These are phyloP conservation scores for Adelges cooleyi DNA, from an alignment of 1,140 invertebrate genomes.

Conservation along the genomic window DNA sequence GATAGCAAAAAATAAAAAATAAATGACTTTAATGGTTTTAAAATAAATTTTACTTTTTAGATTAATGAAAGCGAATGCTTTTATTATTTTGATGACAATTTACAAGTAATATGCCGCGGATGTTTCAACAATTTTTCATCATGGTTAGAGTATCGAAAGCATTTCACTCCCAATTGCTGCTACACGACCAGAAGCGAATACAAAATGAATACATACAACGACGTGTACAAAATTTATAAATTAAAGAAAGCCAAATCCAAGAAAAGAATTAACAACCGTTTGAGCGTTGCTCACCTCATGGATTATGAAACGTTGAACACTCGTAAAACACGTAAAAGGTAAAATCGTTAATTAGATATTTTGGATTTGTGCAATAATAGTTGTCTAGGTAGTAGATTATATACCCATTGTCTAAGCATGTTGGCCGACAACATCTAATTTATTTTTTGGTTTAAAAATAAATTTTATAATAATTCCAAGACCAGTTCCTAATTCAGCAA, in stretches of 20 bases:
- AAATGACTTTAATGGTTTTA: too few species aligned
- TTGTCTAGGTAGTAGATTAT: too few species aligned
- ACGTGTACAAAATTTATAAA: constrained; percentile 15
- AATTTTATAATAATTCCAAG: too few species aligned
- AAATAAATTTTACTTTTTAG: not conserved
- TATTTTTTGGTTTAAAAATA: too few species aligned
- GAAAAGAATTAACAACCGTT: not conserved
- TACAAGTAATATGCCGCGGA: constrained; percentile 13
- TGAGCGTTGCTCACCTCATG: constrained; percentile 6
- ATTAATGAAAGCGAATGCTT: not conserved
- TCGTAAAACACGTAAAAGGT: constrained; percentile 23
- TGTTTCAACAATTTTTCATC: constrained; percentile 5
- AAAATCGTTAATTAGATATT: not conserved
- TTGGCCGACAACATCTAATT: too few species aligned
- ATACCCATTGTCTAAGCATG: too few species aligned
- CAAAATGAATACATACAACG: constrained; percentile 6
- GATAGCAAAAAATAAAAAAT: too few species aligned
- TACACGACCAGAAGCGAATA: not conserved
- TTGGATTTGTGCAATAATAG: too few species aligned
- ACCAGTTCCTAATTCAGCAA: too few species aligned
- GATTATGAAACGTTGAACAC: constrained; percentile 15
- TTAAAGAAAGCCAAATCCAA: constrained; percentile 13
- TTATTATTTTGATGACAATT: constrained; percentile 18
- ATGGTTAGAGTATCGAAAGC: constrained; percentile 2
- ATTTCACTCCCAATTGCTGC: not conserved